phyloP scores from a whole-genome alignment of 2,888 invertebrate genomes.

The Tipula vernalis region DNA sequence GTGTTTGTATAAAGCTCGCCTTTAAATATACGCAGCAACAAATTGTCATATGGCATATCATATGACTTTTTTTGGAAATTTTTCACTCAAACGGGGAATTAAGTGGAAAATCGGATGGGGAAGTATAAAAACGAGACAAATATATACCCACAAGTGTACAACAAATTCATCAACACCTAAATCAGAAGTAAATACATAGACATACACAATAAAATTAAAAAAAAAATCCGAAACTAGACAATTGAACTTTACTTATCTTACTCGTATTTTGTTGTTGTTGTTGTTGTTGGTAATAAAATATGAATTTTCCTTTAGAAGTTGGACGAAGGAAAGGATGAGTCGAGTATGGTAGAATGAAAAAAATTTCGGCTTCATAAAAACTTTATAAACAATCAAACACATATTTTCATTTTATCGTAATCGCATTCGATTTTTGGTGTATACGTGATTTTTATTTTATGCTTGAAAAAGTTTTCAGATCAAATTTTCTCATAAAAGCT shows the following conservation, averaged over 20 bases:
- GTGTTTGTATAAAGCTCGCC: neutral
- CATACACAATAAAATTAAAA: neutral
- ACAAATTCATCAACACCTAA: neutral
- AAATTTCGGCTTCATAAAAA: neutral
- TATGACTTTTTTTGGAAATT: neutral
- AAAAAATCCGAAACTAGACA: neutral
- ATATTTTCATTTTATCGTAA: neutral
- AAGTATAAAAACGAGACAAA: neutral
- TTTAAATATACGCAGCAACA: neutral
- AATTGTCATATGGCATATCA: neutral
- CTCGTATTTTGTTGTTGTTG: neutral
- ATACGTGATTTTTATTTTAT: neutral
- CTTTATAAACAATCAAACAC: neutral
- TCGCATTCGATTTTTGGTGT: neutral
- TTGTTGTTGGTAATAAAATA: neutral
- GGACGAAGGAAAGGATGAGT: neutral
- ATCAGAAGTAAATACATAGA: neutral
- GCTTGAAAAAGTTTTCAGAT: neutral
- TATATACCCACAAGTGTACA: neutral
- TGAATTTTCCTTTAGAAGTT: neutral
- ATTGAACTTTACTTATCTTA: neutral
- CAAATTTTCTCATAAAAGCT: neutral
- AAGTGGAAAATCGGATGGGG: neutral
- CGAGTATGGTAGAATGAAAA: neutral
- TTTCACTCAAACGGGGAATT: neutral